Evolutionary conservation across 92 coral and sea anemone genomes (phyloP), one percentile per base, ranked within the genome.

Genomic region (Phymanthus crucifer): DNA sequence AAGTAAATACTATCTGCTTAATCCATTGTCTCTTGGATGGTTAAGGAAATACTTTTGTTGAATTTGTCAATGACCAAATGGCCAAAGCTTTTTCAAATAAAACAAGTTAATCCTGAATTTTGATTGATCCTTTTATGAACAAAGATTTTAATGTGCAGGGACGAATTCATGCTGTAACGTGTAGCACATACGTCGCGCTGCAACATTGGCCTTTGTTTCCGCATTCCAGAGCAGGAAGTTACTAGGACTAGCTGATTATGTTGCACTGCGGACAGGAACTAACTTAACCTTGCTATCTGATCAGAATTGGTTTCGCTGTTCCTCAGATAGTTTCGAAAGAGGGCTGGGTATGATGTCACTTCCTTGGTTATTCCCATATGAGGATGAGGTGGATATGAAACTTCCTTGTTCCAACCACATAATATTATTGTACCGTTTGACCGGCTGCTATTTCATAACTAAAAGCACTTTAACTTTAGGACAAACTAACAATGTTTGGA

Each of bases 261-360:
- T 17, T 17, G n/a, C 24, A 24, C 6, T 58, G n/a, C 24, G 66
- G 32, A 58, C 66, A n/a, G 66, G 66, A 58, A 58, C 11, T 7
- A 26, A 24, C 68, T n/a, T 11, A 7, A 21, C 4, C 3, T 18
- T 23, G n/a, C n/a, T n/a, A 54, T 54, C 19, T 54, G 64, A 14
- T 43, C 8, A 54, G 64, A 54, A 29, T 24, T 8, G 29, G 23
- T 61, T 10, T 17, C 6, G 9, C 29, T 5, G 8, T 27, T 61
- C 35, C 68, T 61, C 34, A 61, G 9, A 27, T 34, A 29, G 68
- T 61, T 61, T 61, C 68, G 68, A 61, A 61, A 61, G 68, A 54
- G 64, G 27, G 64, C 27, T 61, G 34, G 5, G 1, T 16, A 26
- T 16, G 10, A 61, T 24, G 35, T 2, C 34, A 11, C 29, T 61